Conservation (phyloP, 2,797 vertebrate genomes). For the Lacerta bilineata region DNA sequence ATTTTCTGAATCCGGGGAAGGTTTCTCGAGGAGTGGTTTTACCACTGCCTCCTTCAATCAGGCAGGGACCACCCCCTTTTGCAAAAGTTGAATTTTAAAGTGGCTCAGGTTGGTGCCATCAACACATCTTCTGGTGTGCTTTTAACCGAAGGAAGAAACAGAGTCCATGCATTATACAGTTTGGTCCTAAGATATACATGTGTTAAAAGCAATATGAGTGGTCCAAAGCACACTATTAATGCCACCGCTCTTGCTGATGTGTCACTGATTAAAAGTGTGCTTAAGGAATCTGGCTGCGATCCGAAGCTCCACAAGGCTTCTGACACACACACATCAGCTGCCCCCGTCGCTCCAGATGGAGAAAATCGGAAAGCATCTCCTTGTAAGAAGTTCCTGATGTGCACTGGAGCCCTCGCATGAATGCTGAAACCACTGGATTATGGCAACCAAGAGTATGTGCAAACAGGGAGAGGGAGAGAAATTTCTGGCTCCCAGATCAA, state of each 20-base stretch:
- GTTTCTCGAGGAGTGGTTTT: no score
- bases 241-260: neutral
- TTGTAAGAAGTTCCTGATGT: neutral
- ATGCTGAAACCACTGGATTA: neutral
- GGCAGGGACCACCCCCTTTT: no score
- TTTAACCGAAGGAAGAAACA: neutral
- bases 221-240: neutral
- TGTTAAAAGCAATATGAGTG: neutral
- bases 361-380: neutral
- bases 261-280: neutral
- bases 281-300: neutral
- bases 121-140: neutral
- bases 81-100: no score
- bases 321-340: neutral
- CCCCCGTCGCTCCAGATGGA: neutral
- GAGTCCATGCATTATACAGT: neutral
- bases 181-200: neutral
- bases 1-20: no score
- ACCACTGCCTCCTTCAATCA: no score
- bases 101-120: no score
- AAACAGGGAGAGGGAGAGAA: neutral
- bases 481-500: conserved; percentile 15
- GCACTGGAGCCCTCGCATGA: neutral
- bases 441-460: neutral
- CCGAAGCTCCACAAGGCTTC: neutral